phyloP scores from a whole-genome alignment of 2,113 vertebrate species.

The Laticauda laticaudata region DNA sequence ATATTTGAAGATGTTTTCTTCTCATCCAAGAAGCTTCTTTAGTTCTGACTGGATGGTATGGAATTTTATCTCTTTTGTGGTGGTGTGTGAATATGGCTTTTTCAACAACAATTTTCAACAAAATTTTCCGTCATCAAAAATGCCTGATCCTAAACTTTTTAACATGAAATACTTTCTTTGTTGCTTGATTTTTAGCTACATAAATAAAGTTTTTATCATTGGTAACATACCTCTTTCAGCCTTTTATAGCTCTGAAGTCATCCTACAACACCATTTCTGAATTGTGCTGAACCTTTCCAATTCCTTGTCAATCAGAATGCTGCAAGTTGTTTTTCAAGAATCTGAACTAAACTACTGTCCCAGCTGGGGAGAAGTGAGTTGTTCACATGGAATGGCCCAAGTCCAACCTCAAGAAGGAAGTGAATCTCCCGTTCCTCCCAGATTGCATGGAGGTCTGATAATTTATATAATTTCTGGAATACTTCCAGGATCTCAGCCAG shows the following conservation, averaged over 20 bases:
- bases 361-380: constrained; percentile 40
- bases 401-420: constrained; percentile 53
- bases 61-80: background rate
- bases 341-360: constrained; percentile 7
- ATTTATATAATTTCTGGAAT: constrained; percentile 56
- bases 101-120: background rate
- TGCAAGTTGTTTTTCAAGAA: constrained; percentile 26
- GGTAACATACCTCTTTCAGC: constrained; percentile 33
- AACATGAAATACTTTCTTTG: background rate
- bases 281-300: constrained; percentile 13
- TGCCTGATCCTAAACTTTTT: background rate
- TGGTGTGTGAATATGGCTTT: constrained; percentile 20
- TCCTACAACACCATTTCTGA: background rate
- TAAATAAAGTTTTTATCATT: constrained; percentile 40
- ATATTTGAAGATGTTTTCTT: too few relatives aligned
- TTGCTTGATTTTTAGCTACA: constrained; percentile 40
- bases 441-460: constrained; percentile 56
- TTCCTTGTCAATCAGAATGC: constrained; percentile 26
- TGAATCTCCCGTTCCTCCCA: constrained; percentile 42
- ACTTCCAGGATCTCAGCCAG: constrained; percentile 39
- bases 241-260: constrained; percentile 23
- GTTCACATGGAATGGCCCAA: constrained; percentile 51
- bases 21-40: too few relatives aligned
- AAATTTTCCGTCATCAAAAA: constrained; percentile 12
- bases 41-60: too few relatives aligned